Conservation (phyloP, 2,888 invertebrate genomes). For the Andrena trimmerana region DNA sequence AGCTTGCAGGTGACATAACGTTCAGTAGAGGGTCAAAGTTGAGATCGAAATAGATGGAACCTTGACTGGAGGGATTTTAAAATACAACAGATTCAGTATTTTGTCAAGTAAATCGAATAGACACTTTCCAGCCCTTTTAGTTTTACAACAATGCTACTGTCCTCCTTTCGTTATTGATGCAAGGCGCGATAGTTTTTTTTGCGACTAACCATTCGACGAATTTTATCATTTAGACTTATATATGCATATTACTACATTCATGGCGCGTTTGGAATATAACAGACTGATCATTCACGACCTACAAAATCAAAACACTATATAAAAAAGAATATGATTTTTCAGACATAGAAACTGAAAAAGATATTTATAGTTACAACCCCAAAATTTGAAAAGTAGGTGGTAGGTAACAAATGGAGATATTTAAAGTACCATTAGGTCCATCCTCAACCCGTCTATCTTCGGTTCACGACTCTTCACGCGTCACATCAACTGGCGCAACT, state of each 20-base stretch:
- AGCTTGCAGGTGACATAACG: conserved; percentile 50
- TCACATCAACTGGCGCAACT: conserved; percentile 77
- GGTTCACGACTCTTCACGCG: conserved; percentile 68
- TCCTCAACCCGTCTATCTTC: conserved; percentile 27
- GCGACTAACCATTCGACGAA: conserved; percentile 26
- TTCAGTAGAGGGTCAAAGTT: conserved; percentile 46
- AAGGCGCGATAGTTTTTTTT: conserved; percentile 15
- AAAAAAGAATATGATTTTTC: conserved; percentile 6
- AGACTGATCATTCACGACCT: background rate
- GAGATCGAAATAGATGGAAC: conserved; percentile 8
- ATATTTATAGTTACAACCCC: too few species aligned
- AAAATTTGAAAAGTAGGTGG: background rate
- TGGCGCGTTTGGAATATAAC: conserved; percentile 14
- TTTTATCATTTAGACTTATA: background rate
- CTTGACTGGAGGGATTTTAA: conserved; percentile 65
- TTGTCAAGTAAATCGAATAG: conserved; percentile 64
- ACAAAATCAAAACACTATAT: conserved; percentile 8
- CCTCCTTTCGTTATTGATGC: conserved; percentile 36
- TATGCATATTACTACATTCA: background rate
- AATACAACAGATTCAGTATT: conserved; percentile 72
- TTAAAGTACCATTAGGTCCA: conserved; percentile 21
- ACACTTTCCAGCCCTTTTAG: conserved; percentile 16
- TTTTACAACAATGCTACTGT: conserved; percentile 35
- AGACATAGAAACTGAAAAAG: background rate
- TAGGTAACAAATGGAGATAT: conserved; percentile 16